Evolutionary conservation across 2,113 vertebrate species (phyloP).

Genomic region (Puffinus mauretanicus): DNA sequence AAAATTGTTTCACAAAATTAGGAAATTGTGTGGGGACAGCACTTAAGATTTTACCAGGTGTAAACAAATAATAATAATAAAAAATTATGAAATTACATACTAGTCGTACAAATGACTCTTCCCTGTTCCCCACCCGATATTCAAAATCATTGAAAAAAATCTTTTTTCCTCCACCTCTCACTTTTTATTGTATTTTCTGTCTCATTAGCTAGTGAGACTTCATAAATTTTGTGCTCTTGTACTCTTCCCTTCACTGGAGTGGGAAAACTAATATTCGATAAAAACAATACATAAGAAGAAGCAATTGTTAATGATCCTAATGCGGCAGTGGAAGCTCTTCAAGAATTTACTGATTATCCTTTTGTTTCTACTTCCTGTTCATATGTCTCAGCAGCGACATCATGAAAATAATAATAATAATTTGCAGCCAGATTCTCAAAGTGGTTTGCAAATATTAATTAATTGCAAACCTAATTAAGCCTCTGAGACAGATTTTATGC

Average conservation of each 20-base stretch:
- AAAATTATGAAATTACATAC: not conserved
- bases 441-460: slow-evolving; percentile 65
- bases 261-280: slow-evolving; percentile 1
- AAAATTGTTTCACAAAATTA: slow-evolving; percentile 60
- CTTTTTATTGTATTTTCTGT: not conserved
- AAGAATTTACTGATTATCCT: not conserved
- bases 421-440: slow-evolving; percentile 37
- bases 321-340: not conserved
- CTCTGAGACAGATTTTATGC: slow-evolving; percentile 50
- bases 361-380: slow-evolving; percentile 50
- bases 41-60: slow-evolving; percentile 36
- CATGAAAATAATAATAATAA: slow-evolving; percentile 58
- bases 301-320: slow-evolving; percentile 30
- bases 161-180: not conserved
- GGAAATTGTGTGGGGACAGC: slow-evolving; percentile 34
- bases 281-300: not conserved
- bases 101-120: not conserved
- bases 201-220: not conserved
- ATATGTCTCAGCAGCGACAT: not conserved
- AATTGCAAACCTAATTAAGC: slow-evolving; percentile 56
- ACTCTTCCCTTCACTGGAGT: not conserved
- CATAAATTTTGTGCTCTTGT: not conserved
- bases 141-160: not conserved
- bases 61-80: slow-evolving; percentile 27
- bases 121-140: not conserved